Evolutionary conservation across 35 echinoderm and acorn worm genomes (phyloP).

Genomic region (Amphiura filiformis): DNA sequence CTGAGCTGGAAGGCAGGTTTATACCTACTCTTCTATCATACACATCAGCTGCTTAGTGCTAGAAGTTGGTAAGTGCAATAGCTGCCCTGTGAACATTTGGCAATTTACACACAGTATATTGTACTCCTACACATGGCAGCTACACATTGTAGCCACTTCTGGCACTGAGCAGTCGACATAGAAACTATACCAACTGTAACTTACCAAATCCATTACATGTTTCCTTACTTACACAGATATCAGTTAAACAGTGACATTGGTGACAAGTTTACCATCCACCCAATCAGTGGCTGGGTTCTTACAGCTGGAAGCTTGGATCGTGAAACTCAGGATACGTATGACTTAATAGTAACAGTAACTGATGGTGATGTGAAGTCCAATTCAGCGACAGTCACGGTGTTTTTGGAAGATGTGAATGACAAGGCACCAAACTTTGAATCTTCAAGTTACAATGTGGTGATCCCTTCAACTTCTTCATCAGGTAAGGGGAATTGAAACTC

Average conservation of each 20-base stretch:
- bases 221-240: slow-evolving; percentile 47
- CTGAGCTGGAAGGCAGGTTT: too few species aligned
- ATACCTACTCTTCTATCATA: too few species aligned
- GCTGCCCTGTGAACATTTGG: too few species aligned
- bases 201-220: too few species aligned
- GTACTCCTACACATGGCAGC: too few species aligned
- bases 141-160: too few species aligned
- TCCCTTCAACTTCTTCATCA: slow-evolving; percentile 44
- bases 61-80: too few species aligned
- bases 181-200: too few species aligned
- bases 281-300: slow-evolving; percentile 69
- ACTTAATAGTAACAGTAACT: slow-evolving; percentile 64
- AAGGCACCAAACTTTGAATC: slow-evolving; percentile 63
- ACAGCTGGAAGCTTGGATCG: slow-evolving; percentile 75
- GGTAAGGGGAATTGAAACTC: slow-evolving; percentile 47
- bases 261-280: slow-evolving; percentile 85
- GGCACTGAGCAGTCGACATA: too few species aligned
- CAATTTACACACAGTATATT: too few species aligned
- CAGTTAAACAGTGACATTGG: slow-evolving; percentile 70
- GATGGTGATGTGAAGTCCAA: slow-evolving; percentile 46
- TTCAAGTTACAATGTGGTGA: slow-evolving; percentile 19
- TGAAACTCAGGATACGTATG: slow-evolving; percentile 63
- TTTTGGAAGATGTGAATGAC: slow-evolving; percentile 78
- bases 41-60: too few species aligned
- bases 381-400: slow-evolving; percentile 55